Percentiles rank a stretch among this genome's conserved stretches.
These are phyloP conservation scores for Meteorus sp. DNA, from an alignment of 1,140 invertebrate species.

Conservation along the genomic window DNA sequence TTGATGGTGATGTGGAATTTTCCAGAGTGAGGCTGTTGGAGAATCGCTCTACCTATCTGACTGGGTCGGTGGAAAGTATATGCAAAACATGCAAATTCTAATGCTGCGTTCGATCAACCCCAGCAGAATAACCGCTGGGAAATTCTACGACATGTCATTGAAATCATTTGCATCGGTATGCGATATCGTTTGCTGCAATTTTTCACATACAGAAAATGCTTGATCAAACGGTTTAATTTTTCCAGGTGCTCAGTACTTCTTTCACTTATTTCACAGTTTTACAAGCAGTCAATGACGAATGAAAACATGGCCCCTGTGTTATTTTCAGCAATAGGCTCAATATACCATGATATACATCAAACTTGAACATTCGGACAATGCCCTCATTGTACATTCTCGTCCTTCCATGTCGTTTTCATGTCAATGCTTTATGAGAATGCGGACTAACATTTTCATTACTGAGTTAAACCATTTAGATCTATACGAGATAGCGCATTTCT, in stretches of 20 bases:
- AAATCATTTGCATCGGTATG: constrained; percentile 37
- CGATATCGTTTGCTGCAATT: too few species aligned
- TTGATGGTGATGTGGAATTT: not conserved
- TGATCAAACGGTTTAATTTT: constrained; percentile 12
- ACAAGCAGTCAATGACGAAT: not conserved
- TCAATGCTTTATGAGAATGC: too few species aligned
- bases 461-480: too few species aligned
- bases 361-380: too few species aligned
- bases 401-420: too few species aligned
- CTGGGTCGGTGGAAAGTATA: constrained; percentile 31
- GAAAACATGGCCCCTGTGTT: not conserved
- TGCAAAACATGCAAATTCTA: constrained; percentile 33
- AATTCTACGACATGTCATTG: constrained; percentile 44
- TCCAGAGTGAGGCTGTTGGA: constrained; percentile 37
- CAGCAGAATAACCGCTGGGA: constrained; percentile 40
- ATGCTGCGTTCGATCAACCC: constrained; percentile 36
- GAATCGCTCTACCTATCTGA: constrained; percentile 34
- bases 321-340: not conserved
- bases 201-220: too few species aligned
- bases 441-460: too few species aligned
- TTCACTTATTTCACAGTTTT: constrained; percentile 46
- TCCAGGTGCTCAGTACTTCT: constrained; percentile 43
- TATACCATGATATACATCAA: too few species aligned
- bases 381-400: too few species aligned
- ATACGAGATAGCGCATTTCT: too few species aligned